Percentiles rank a stretch among this genome's conserved stretches.
Conservation (phyloP, 2,888 invertebrate species). For the Ichneumon xanthorius region DNA sequence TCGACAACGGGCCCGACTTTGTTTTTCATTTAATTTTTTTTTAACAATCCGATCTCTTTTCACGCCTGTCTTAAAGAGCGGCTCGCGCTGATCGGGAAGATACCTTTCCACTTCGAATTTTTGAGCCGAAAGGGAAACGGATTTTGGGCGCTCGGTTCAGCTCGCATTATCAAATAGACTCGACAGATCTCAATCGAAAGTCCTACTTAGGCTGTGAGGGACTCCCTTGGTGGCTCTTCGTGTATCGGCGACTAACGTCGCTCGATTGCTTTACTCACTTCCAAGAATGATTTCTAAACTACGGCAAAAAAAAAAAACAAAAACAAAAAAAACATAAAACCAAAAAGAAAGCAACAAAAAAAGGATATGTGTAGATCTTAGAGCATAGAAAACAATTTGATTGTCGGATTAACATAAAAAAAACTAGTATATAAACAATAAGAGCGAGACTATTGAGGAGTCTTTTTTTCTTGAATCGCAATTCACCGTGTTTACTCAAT, state of each 20-base stretch:
- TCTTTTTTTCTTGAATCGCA: conserved; percentile 58
- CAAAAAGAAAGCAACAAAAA: conserved; percentile 46
- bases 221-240: conserved; percentile 73
- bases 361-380: conserved; percentile 57
- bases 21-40: conserved; percentile 2
- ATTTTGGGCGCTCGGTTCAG: conserved; percentile 71
- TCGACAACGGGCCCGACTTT: not conserved
- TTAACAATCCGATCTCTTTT: conserved; percentile 33
- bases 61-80: not conserved
- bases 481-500: conserved; percentile 44
- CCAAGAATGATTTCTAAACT: conserved; percentile 74
- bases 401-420: conserved; percentile 45
- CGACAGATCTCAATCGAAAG: conserved; percentile 78
- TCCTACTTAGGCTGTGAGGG: conserved; percentile 79
- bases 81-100: not conserved
- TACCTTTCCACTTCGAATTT: conserved; percentile 12
- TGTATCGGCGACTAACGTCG: conserved; percentile 67
- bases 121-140: conserved; percentile 15
- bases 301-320: conserved; percentile 51
- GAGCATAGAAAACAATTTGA: conserved; percentile 45
- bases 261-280: conserved; percentile 77
- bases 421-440: conserved; percentile 37
- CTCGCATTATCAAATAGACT: conserved; percentile 69
- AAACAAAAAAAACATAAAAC: conserved; percentile 36
- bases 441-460: conserved; percentile 49